Evolutionary conservation across 2,797 vertebrate species (phyloP).

Genomic region (Anguilla obscura): DNA sequence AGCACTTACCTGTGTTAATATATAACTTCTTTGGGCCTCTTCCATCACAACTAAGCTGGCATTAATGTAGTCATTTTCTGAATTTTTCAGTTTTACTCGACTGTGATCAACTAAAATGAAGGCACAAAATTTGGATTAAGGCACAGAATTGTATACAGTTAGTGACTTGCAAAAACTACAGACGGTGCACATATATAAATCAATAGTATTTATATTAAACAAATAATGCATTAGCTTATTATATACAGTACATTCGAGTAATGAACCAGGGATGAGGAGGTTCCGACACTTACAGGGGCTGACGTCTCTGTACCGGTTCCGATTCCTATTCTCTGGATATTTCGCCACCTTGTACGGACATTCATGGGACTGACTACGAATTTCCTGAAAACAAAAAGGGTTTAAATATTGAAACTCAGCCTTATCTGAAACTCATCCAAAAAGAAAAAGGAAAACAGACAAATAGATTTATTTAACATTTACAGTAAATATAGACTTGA

Average conservation of each 20-base stretch:
- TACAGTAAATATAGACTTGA: background rate
- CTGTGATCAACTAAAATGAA: slow-evolving; percentile 89
- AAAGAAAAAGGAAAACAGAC: background rate
- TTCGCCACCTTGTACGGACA: slow-evolving; percentile 92
- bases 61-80: slow-evolving; percentile 97
- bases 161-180: slow-evolving; percentile 24
- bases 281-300: slow-evolving; percentile 88
- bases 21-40: slow-evolving; percentile 91
- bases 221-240: background rate
- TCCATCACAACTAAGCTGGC: slow-evolving; percentile 90
- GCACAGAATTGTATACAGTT: slow-evolving; percentile 17
- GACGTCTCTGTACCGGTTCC: slow-evolving; percentile 98
- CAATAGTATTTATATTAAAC: background rate
- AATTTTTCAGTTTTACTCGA: slow-evolving; percentile 88
- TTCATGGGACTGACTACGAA: slow-evolving; percentile 89
- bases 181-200: background rate
- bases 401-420: background rate
- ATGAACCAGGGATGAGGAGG: background rate
- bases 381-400: slow-evolving; percentile 77
- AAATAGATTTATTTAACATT: background rate
- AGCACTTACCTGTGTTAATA: slow-evolving; percentile 84
- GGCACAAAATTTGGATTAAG: slow-evolving; percentile 9
- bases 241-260: background rate
- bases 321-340: slow-evolving; percentile 91
- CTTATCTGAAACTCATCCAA: background rate